Evolutionary conservation across 2,113 vertebrate species (phyloP).

Genomic region (Prinia subflava): DNA sequence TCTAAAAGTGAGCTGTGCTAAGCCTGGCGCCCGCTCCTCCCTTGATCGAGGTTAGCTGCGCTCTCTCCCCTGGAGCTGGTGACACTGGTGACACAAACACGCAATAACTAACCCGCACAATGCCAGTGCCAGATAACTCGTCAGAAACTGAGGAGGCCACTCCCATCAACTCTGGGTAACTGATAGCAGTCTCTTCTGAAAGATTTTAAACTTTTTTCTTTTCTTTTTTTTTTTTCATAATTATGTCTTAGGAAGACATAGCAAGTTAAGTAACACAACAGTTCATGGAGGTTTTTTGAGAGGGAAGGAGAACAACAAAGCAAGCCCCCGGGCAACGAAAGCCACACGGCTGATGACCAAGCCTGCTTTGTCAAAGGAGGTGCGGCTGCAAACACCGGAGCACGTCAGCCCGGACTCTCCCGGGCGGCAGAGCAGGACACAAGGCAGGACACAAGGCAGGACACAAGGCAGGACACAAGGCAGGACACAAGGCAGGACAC

Average conservation of each 20-base stretch:
- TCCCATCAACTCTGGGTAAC: background rate
- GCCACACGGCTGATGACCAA: background rate
- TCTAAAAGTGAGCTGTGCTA: background rate
- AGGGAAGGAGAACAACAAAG: background rate
- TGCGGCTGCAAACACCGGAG: background rate
- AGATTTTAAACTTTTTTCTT: background rate
- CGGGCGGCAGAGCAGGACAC: background rate
- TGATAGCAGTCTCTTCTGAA: background rate
- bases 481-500: background rate
- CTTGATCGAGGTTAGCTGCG: background rate
- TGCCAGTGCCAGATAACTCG: background rate
- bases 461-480: background rate
- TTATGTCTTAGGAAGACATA: background rate
- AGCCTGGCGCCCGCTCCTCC: background rate
- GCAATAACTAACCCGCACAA: background rate
- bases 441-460: background rate
- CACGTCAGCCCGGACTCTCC: background rate
- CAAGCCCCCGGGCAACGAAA: background rate
- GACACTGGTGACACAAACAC: background rate
- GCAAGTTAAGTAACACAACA: background rate
- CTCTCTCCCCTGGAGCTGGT: background rate
- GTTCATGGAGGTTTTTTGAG: background rate
- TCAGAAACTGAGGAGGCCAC: background rate
- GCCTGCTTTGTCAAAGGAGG: background rate
- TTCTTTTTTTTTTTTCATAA: background rate